Evolutionary conservation across 2,113 vertebrate species (phyloP).

Genomic region (Rhinolophus sinicus): DNA sequence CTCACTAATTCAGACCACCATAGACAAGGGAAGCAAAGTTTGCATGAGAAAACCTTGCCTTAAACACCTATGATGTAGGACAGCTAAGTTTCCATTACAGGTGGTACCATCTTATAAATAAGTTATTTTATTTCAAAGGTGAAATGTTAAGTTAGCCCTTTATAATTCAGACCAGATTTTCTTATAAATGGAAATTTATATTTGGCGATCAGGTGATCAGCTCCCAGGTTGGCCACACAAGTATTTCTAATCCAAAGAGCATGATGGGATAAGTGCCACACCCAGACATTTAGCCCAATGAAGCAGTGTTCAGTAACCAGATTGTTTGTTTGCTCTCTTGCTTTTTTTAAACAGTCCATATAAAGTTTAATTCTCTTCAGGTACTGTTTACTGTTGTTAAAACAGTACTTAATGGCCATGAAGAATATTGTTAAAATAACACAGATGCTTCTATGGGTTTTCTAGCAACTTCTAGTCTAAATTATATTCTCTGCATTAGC

Average conservation of each 20-base stretch:
- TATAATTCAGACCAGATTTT: conserved; percentile 59
- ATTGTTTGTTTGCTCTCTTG: not conserved
- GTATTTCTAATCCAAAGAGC: not conserved
- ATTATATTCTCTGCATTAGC: not conserved
- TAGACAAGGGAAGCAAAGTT: not conserved
- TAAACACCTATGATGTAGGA: not conserved
- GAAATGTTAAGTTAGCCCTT: not conserved
- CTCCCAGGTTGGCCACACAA: conserved; percentile 13
- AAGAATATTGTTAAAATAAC: not conserved
- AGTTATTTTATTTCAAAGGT: not conserved
- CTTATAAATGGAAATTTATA: conserved; percentile 41
- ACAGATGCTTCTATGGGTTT: not conserved
- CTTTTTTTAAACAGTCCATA: not conserved
- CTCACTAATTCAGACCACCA: not conserved
- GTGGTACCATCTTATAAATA: not conserved
- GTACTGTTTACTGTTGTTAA: not conserved
- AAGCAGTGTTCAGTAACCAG: not conserved
- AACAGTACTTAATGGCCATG: not conserved
- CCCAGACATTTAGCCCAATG: not conserved
- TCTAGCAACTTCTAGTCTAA: not conserved
- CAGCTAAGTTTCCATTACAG: not conserved
- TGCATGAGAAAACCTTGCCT: not conserved
- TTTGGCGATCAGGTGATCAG: conserved; percentile 20
- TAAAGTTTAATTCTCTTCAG: not conserved
- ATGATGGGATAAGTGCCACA: not conserved